Conservation (phyloP, 2,113 vertebrate genomes). For the Elachura formosa region DNA sequence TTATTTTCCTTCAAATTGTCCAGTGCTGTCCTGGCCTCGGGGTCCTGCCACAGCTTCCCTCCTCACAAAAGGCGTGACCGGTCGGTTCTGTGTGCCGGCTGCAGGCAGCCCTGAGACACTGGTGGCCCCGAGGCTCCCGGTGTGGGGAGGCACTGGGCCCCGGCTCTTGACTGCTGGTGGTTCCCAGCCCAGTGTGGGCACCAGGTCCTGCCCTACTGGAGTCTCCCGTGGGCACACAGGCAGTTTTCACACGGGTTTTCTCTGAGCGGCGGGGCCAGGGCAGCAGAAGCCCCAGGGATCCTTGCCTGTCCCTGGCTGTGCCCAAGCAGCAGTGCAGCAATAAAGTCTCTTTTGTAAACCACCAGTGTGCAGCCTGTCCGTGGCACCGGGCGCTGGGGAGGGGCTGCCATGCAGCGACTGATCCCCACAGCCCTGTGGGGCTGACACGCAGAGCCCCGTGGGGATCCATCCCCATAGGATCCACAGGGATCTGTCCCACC, state of each 20-base stretch:
- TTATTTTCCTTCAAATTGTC: background rate
- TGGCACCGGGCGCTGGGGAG: background rate
- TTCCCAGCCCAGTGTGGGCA: background rate
- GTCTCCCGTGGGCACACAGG: background rate
- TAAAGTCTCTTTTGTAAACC: slow-evolving; percentile 76
- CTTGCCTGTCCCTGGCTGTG: slow-evolving; percentile 14
- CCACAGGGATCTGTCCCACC: background rate
- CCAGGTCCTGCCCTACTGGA: background rate
- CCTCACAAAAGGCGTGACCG: background rate
- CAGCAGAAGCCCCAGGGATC: background rate
- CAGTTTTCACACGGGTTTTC: background rate
- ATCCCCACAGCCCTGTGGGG: background rate
- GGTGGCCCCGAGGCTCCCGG: background rate
- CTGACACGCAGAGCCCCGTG: too few relatives aligned
- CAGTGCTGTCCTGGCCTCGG: background rate
- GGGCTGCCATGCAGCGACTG: background rate
- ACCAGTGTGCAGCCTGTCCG: background rate
- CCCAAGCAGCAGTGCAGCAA: slow-evolving; percentile 69
- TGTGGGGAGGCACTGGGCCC: background rate
- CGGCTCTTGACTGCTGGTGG: background rate
- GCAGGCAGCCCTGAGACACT: background rate
- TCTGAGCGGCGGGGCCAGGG: background rate
- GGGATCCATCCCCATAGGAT: background rate
- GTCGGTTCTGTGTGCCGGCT: background rate
- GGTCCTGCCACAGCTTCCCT: background rate